A percentile compares a stretch with the other conserved stretches of the same genome.
These are phyloP conservation scores for Neoitamus cyanurus DNA, from an alignment of 2,888 invertebrate genomes.

Conservation along the genomic window DNA sequence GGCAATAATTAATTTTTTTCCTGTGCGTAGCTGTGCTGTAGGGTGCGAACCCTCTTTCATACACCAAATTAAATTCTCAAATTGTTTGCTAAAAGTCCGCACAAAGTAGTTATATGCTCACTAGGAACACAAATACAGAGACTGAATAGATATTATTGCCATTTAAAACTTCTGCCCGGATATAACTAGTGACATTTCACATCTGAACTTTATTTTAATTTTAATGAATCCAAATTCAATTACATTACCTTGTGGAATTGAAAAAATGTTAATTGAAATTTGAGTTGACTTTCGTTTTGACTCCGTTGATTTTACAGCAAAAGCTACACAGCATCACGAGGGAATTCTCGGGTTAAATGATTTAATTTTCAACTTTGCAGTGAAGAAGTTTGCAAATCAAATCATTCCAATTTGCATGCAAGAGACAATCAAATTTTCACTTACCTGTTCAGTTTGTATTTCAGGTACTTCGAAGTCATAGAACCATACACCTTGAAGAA, in stretches of 20 bases:
- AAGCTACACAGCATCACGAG: not conserved
- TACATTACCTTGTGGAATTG: not conserved
- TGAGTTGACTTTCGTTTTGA: not conserved
- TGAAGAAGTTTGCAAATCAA: slow-evolving; percentile 10
- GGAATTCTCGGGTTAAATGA: not conserved
- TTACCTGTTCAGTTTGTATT: slow-evolving; percentile 31
- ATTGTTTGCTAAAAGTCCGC: not conserved
- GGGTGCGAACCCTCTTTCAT: not conserved
- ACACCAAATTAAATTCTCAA: not conserved
- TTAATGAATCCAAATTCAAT: not conserved
- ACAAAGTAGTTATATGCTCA: not conserved
- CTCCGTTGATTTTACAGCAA: not conserved
- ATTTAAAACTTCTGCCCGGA: not conserved
- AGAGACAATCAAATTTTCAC: slow-evolving; percentile 34
- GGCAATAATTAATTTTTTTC: not conserved
- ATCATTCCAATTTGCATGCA: slow-evolving; percentile 22
- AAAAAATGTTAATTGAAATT: not conserved
- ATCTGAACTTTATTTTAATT: not conserved
- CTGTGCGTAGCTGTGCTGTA: not conserved
- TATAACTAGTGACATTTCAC: not conserved
- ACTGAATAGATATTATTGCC: not conserved
- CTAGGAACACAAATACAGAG: not conserved
- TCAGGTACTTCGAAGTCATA: slow-evolving; percentile 36
- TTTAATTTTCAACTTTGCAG: not conserved
- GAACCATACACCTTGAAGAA: slow-evolving; percentile 48